phyloP scores from a whole-genome alignment of 2,113 vertebrate genomes.

The Dermatemys mawii region DNA sequence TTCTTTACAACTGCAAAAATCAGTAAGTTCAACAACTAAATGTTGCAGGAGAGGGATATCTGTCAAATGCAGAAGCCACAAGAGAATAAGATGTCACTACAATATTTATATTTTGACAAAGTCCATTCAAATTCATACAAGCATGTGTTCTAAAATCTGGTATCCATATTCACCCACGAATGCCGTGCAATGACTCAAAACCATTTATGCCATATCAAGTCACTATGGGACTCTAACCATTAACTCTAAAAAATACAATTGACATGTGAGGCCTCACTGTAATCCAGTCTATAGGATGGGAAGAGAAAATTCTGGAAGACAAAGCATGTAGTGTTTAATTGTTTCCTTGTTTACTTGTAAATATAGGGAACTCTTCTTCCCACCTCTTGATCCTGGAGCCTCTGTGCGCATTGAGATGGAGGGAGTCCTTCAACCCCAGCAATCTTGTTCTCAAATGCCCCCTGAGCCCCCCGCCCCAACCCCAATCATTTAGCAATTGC shows the following conservation, averaged over 20 bases:
- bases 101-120: neutral
- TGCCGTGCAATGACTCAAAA: neutral
- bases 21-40: conserved; percentile 34
- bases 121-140: neutral
- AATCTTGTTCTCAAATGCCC: neutral
- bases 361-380: neutral
- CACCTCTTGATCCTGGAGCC: neutral
- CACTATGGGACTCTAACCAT: rapidly evolving
- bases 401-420: neutral
- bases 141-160: neutral
- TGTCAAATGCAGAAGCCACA: conserved; percentile 9
- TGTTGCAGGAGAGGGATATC: neutral
- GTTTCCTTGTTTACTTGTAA: neutral
- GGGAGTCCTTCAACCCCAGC: neutral
- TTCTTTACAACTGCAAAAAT: conserved; percentile 18
- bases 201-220: neutral
- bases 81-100: conserved; percentile 7
- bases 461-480: no score
- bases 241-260: neutral
- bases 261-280: neutral
- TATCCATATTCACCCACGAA: neutral
- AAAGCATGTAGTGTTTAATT: no score
- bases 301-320: no score
- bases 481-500: no score
- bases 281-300: neutral